Percentiles rank a stretch among this genome's conserved stretches.
These are phyloP conservation scores for Malaclemys terrapin DNA, from an alignment of 2,113 vertebrate species.

Conservation along the genomic window DNA sequence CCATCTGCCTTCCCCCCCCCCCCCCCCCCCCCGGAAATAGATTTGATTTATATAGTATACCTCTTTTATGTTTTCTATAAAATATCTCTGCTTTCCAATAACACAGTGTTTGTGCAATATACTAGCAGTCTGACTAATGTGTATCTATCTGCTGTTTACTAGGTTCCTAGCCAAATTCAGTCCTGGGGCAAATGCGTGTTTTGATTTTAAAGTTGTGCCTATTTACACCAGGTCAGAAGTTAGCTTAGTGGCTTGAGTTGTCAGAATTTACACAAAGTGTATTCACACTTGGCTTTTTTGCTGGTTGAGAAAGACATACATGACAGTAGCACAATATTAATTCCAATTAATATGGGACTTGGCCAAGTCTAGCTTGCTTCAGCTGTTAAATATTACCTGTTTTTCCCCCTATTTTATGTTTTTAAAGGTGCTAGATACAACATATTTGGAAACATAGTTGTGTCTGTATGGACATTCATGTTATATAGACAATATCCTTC, in stretches of 20 bases:
- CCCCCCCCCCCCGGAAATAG: background rate
- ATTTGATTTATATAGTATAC: fast-evolving
- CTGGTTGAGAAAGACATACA: background rate
- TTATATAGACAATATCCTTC: fast-evolving
- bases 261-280: background rate
- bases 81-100: background rate
- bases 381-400: background rate
- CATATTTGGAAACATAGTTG: background rate
- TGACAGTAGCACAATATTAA: background rate
- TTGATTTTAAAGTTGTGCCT: background rate
- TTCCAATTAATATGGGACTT: background rate
- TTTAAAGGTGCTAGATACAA: background rate
- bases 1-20: fast-evolving
- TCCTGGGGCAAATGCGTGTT: background rate
- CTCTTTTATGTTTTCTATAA: background rate
- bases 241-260: background rate
- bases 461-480: background rate
- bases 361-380: background rate
- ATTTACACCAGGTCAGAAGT: background rate
- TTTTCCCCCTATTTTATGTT: background rate
- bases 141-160: fast-evolving
- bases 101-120: background rate
- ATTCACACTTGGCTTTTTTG: background rate
- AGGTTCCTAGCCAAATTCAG: background rate
- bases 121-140: background rate